A percentile compares a stretch with the other conserved stretches of the same genome.
Evolutionary conservation across 2,797 vertebrate genomes (phyloP).

Genomic region (Cheirogaleus major): DNA sequence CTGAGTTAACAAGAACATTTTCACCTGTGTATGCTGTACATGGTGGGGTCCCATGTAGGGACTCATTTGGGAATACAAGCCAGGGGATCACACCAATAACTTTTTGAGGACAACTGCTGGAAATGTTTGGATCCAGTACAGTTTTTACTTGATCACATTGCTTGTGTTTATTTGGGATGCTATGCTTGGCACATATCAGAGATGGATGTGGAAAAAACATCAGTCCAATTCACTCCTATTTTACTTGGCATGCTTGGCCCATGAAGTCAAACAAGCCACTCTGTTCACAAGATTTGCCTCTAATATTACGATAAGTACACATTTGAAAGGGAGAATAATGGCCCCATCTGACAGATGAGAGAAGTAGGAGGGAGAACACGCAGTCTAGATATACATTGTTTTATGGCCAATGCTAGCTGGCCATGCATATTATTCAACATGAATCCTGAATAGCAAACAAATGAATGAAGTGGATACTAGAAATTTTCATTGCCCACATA

Average conservation of each 20-base stretch:
- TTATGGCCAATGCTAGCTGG: not conserved
- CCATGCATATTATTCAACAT: not conserved
- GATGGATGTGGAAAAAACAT: not conserved
- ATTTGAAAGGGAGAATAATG: no score
- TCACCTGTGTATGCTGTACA: not conserved
- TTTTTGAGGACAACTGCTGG: not conserved
- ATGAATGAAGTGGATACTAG: not conserved
- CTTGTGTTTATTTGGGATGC: not conserved
- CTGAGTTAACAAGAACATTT: not conserved
- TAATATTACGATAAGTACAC: not conserved
- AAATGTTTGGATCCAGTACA: not conserved
- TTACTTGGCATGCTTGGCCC: not conserved
- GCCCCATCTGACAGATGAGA: not conserved
- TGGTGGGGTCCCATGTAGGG: not conserved
- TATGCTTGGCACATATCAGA: not conserved
- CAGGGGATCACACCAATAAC: not conserved
- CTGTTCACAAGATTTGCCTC: not conserved
- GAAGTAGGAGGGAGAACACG: not conserved
- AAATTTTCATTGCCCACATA: not conserved
- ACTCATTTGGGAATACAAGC: not conserved
- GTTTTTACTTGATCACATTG: not conserved
- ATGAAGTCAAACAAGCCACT: not conserved
- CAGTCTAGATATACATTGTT: not conserved
- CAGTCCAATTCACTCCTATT: accelerated
- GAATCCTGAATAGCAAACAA: not conserved